These are phyloP conservation scores for Cathartes aura DNA, from an alignment of 2,113 vertebrate species.

Conservation along the genomic window DNA sequence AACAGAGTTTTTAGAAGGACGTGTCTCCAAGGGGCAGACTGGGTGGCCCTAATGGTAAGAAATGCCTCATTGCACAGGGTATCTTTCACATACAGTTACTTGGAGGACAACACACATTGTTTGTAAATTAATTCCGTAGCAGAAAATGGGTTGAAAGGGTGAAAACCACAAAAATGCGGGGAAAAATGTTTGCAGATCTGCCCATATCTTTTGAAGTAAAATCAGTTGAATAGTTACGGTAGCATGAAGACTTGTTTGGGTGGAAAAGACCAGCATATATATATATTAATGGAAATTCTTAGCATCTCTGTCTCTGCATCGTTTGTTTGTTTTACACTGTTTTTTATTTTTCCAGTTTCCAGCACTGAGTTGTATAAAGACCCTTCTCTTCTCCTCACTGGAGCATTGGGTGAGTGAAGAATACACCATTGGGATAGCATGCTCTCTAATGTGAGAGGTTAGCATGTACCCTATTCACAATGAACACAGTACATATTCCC, in stretches of 20 bases:
- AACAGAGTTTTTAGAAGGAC: slow-evolving; percentile 23
- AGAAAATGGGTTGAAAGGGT: slow-evolving; percentile 58
- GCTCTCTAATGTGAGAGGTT: neutral
- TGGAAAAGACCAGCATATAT: neutral
- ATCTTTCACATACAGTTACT: slow-evolving; percentile 51
- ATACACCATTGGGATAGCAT: neutral
- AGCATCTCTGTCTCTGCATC: neutral
- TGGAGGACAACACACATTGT: slow-evolving; percentile 54
- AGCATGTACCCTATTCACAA: neutral
- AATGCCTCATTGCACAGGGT: slow-evolving; percentile 28
- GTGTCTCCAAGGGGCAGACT: slow-evolving; percentile 11
- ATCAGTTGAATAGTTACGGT: neutral
- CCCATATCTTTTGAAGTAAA: slow-evolving; percentile 51
- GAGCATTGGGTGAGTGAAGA: neutral
- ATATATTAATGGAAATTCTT: neutral
- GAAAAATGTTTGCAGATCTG: slow-evolving; percentile 40
- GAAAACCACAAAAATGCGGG: slow-evolving; percentile 46
- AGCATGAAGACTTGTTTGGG: slow-evolving; percentile 12
- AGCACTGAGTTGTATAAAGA: neutral
- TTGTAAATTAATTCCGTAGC: slow-evolving; percentile 52
- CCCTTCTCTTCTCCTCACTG: neutral
- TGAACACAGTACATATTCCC: neutral
- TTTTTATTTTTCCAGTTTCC: neutral
- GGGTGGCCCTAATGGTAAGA: slow-evolving; percentile 24
- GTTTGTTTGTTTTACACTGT: neutral